Evolutionary conservation across 2,797 vertebrate genomes (phyloP), one percentile per base, ranked within the genome.

Genomic region (Champsocephalus gunnari): DNA sequence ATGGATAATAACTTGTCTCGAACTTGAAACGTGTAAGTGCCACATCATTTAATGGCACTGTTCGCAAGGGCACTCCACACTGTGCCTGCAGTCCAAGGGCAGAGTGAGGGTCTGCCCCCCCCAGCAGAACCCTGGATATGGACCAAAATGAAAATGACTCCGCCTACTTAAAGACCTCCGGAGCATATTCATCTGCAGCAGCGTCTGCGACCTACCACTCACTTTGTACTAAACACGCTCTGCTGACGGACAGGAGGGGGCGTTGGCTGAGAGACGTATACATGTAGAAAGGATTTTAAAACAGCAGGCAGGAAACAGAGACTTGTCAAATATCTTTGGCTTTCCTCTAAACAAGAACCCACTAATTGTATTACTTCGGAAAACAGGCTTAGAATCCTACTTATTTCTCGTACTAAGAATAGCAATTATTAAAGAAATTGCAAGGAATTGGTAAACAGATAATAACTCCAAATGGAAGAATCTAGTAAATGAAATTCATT

Each of bases 1-100:
- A 48, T 58, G 71, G 84, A 88, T 88, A 88, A 88, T 82, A 88
- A 89, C 79, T 81, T 45, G 71, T 83, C 84, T 75, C 57, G 43
- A 72, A 73, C 77, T 57, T 58, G 54, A 58, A 84, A 83, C 66
- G 3, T 24, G 19, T 14, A 4, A 7, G 5, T 57, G 77, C 58
- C 38, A 43, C 56, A 34, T 66, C 38, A 51, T 61, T 76, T 83
- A 82, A 72, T 41, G 3, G 70, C 69, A 44, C 49, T 16, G 12
- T 28, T 72, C 16, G 4, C 74, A 80, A 66, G 71, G 66, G 61
- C 54, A 19, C 68, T 28, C 58, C 58, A 59, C 14, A 11, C 65
- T 11, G 8, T 3, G 8, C 63, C 72, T 24, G 4, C 16, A 49
- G 43, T 69, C 59, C 85, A 86, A 84, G 79, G 83, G 28, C 81